A percentile compares a stretch with the other conserved stretches of the same genome.
Conservation (phyloP, 1,140 invertebrate species). For the Anthonomus grandis region DNA sequence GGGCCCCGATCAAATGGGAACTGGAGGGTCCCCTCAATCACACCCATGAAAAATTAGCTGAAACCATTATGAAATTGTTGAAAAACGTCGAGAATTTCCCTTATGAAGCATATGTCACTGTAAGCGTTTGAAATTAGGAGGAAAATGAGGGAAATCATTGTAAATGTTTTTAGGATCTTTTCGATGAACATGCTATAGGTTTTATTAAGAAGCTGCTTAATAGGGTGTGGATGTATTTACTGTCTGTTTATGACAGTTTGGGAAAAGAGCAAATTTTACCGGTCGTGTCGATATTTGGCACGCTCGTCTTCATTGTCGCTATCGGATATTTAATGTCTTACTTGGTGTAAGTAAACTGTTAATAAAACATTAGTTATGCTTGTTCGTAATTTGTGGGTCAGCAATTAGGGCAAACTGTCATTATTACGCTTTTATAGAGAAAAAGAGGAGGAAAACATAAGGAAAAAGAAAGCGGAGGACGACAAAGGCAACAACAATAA, state of each 20-base stretch:
- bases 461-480: constrained; percentile 56
- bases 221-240: constrained; percentile 65
- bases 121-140: constrained; percentile 32
- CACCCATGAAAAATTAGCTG: constrained; percentile 68
- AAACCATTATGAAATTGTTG: constrained; percentile 68
- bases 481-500: constrained; percentile 51
- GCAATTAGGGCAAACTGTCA: background rate
- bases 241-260: constrained; percentile 71
- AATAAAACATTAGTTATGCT: background rate
- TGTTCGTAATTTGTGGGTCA: background rate
- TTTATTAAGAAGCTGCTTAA: constrained; percentile 69
- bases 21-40: constrained; percentile 62
- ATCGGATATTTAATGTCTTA: constrained; percentile 87
- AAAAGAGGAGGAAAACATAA: constrained; percentile 75
- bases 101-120: constrained; percentile 67
- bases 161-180: constrained; percentile 56
- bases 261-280: constrained; percentile 80
- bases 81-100: constrained; percentile 66
- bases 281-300: constrained; percentile 75
- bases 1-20: constrained; percentile 69
- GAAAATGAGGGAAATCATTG: background rate
- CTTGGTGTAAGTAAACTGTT: constrained; percentile 64
- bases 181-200: constrained; percentile 72
- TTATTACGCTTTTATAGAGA: constrained; percentile 54
- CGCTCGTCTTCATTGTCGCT: constrained; percentile 74